Percentiles rank a stretch among this genome's conserved stretches.
These are phyloP conservation scores for Varroa destructor DNA, from an alignment of 1,140 invertebrate genomes.

Conservation along the genomic window DNA sequence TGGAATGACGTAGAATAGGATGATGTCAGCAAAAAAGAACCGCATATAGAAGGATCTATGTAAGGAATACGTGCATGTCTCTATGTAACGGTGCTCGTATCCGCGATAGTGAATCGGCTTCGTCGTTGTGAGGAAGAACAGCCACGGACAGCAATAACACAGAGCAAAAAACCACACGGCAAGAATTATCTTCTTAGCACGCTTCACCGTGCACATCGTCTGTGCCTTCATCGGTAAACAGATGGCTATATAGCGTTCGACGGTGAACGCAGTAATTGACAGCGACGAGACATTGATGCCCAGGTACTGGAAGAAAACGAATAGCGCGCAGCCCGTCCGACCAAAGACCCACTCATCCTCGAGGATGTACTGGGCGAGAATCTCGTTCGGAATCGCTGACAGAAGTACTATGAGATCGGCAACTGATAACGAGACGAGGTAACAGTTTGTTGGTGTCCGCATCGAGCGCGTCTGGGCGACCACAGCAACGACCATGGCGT, in stretches of 20 bases:
- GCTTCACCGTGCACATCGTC: constrained; percentile 56
- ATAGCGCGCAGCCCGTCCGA: constrained; percentile 46
- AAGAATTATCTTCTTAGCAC: constrained; percentile 49
- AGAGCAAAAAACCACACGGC: constrained; percentile 49
- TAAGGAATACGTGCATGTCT: constrained; percentile 45
- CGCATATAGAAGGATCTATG: constrained; percentile 45
- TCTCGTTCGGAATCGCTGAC: constrained; percentile 48
- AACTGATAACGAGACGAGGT: constrained; percentile 49
- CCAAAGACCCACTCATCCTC: constrained; percentile 51
- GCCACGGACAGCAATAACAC: constrained; percentile 46
- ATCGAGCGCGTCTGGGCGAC: constrained; percentile 43
- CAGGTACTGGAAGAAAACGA: constrained; percentile 52
- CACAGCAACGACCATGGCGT: constrained; percentile 47
- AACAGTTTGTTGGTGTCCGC: constrained; percentile 52
- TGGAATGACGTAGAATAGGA: constrained; percentile 51
- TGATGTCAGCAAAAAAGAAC: constrained; percentile 49
- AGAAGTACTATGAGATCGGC: constrained; percentile 50
- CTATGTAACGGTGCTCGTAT: constrained; percentile 36
- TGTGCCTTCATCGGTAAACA: constrained; percentile 79
- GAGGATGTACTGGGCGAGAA: constrained; percentile 48
- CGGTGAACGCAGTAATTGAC: constrained; percentile 81
- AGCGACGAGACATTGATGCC: constrained; percentile 80
- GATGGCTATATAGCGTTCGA: constrained; percentile 85
- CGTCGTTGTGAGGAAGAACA: constrained; percentile 43
- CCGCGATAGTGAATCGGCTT: constrained; percentile 38